Evolutionary conservation across 35 echinoderm and acorn worm genomes (phyloP).

Genomic region (Ophiothrix spiculata): DNA sequence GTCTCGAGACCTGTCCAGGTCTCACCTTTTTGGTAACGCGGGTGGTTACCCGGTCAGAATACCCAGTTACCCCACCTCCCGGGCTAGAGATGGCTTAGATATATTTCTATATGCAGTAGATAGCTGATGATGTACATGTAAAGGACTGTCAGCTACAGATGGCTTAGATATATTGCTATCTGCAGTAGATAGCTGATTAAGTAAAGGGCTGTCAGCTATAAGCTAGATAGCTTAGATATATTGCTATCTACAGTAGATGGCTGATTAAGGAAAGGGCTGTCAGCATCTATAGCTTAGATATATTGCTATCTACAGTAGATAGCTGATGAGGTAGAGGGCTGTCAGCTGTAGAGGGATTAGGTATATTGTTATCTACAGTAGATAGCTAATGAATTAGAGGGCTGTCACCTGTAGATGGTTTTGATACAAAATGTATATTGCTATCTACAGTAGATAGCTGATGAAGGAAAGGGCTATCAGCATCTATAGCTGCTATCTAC

Average conservation of each 20-base stretch:
- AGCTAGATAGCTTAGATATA: neutral
- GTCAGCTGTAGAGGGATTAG: neutral
- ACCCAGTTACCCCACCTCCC: no score
- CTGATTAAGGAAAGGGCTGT: neutral
- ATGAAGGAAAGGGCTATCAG: neutral
- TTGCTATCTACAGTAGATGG: neutral
- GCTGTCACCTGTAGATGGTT: no score
- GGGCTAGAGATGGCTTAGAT: no score
- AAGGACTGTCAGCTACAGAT: no score
- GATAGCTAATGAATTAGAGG: neutral
- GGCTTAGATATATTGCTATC: no score
- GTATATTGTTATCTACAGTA: neutral
- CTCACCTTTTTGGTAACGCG: no score
- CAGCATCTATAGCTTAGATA: neutral
- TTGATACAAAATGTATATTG: no score
- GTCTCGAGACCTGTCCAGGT: no score
- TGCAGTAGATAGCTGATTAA: constrained; percentile 1
- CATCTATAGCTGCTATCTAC: no score
- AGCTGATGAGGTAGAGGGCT: neutral
- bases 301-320: neutral
- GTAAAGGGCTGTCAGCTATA: neutral
- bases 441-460: neutral
- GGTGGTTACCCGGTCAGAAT: no score
- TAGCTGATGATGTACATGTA: no score
- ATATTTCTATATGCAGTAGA: no score